A percentile compares a stretch with the other conserved stretches of the same genome.
Evolutionary conservation across 2,888 invertebrate genomes (phyloP).

Genomic region (Leptura quadrifasciata): DNA sequence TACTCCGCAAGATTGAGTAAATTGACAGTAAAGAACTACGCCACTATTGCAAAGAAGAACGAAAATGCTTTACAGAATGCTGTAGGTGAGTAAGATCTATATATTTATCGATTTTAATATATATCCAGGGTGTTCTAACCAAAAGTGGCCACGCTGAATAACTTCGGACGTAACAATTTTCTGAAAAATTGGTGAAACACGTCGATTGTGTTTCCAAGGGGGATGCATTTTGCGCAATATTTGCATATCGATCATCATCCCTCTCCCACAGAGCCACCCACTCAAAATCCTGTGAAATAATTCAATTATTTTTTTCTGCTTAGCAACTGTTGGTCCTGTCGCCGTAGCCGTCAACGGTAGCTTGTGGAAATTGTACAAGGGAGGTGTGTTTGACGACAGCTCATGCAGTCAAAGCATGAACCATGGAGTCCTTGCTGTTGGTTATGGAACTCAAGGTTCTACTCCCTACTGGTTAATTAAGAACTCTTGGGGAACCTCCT

Average conservation of each 20-base stretch:
- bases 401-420: constrained; percentile 80
- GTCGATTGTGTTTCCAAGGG: no score
- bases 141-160: no score
- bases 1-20: not conserved
- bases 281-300: not conserved
- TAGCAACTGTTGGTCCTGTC: constrained; percentile 88
- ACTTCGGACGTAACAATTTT: no score
- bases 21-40: not conserved
- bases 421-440: constrained; percentile 87
- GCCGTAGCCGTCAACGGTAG: constrained; percentile 90
- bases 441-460: constrained; percentile 81
- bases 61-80: not conserved
- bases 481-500: constrained; percentile 77
- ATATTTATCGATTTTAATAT: no score
- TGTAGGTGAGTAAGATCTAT: not conserved
- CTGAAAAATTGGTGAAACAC: no score
- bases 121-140: no score
- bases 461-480: constrained; percentile 81
- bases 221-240: no score
- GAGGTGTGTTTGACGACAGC: constrained; percentile 85
- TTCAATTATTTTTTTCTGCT: not conserved
- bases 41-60: not conserved
- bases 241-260: no score
- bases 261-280: not conserved
- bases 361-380: constrained; percentile 86